phyloP scores from a whole-genome alignment of 2,888 invertebrate genomes.

The Clistopyga incitator region DNA sequence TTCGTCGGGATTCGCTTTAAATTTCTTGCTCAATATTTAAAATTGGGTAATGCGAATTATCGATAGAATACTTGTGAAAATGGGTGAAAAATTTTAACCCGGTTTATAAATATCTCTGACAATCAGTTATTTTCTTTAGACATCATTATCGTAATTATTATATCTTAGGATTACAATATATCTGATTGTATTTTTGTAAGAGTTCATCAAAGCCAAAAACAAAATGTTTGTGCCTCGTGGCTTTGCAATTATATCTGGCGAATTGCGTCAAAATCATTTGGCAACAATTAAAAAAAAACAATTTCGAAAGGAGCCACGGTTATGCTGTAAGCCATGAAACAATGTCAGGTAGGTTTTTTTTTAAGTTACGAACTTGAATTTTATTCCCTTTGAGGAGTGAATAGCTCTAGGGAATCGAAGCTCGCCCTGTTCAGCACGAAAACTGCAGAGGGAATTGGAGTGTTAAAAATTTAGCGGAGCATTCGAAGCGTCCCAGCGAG shows the following conservation, averaged over 20 bases:
- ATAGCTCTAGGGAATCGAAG: not conserved
- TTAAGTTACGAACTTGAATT: not conserved
- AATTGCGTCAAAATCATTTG: not conserved
- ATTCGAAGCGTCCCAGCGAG: not conserved
- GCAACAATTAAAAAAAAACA: too few relatives aligned
- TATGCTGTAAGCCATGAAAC: not conserved
- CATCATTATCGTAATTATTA: too few relatives aligned
- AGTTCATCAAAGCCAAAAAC: not conserved
- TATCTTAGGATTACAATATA: too few relatives aligned
- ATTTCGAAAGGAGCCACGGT: not conserved
- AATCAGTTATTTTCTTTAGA: too few relatives aligned
- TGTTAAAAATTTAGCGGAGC: slow-evolving; percentile 6
- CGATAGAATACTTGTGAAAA: too few relatives aligned
- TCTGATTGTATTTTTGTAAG: too few relatives aligned
- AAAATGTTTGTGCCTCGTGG: not conserved
- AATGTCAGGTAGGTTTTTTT: not conserved
- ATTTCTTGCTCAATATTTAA: too few relatives aligned
- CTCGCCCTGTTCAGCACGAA: not conserved
- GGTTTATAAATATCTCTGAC: too few relatives aligned
- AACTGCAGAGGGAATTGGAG: slow-evolving; percentile 7
- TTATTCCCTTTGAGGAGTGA: not conserved
- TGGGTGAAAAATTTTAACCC: too few relatives aligned
- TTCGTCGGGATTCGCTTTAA: too few relatives aligned
- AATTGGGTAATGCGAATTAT: too few relatives aligned
- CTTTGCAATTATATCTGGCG: too few relatives aligned